Evolutionary conservation across 2,113 vertebrate genomes (phyloP).

Genomic region (Rattus norvegicus): GRCr8 NC_086035.1:20569501-20570000

Average conservation of each 20-base stretch:
- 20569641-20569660: not conserved
- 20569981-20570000: constrained; percentile 29
- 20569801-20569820: not conserved
- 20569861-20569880: not conserved
- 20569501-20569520: not conserved
- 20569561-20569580: too few species aligned
- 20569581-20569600: not conserved
- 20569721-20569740: not conserved
- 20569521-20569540: too few species aligned
- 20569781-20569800: not conserved
- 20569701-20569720: not conserved
- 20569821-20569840: not conserved
- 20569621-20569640: too few species aligned
- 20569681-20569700: not conserved
- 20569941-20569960: not conserved
- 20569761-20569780: not conserved
- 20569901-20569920: not conserved
- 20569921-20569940: not conserved
- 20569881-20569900: not conserved
- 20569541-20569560: not conserved
- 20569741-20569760: not conserved
- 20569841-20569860: not conserved
- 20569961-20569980: not conserved
- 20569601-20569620: not conserved
- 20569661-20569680: not conserved